Evolutionary conservation across 2,888 invertebrate species (phyloP), one percentile per base, ranked within the genome.

Genomic region (Alviniconcha strummeri): DNA sequence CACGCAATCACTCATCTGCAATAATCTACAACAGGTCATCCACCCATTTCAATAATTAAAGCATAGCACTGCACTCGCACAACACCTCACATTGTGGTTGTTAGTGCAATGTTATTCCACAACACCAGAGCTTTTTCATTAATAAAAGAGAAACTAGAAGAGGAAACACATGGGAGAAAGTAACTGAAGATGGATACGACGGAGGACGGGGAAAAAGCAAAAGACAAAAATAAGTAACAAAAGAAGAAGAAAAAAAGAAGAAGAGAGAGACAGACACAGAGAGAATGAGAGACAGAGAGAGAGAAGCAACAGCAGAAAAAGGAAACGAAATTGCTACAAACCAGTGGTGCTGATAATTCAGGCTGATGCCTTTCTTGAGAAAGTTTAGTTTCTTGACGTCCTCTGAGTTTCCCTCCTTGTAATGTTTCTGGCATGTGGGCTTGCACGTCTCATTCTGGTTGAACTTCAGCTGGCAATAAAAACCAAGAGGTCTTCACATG

Each of bases 261-360:
- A 4, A 56, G 17, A 77, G 6, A 56, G 77, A 56, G 77, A 56
- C 5, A n/a, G 56, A 55, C 19, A 60, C 13, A 36, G 56, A 76
- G 52, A 17, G 57, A 60, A 56, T 56, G 55, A 77, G n/a, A 36
- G 56, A 76, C 17, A 17, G 57, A 60, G 57, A 77, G 13, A 69
- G 55, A 83, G 17, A 67, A 5, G 17, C 6, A 77, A n/a, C 55
- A 56, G 15, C 17, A 56, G 15, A n/a, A 15, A 4, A 60, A 77
- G n/a, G 55, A n/a, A 76, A 56, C 4, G 57, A 60, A 56, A 69
- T 36, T 36, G 19, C 56, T 55, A 81, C 89, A 82, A 88, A 95
- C 99, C 99, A 99, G 94, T 99, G 99, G 94, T 99, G 99, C 91
- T 99, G 98, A 94, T 99, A 99, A 94, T 99, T 99, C 82, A 98